Evolutionary conservation across 2,888 invertebrate genomes (phyloP).

Genomic region (Drosophila fungiperda): DNA sequence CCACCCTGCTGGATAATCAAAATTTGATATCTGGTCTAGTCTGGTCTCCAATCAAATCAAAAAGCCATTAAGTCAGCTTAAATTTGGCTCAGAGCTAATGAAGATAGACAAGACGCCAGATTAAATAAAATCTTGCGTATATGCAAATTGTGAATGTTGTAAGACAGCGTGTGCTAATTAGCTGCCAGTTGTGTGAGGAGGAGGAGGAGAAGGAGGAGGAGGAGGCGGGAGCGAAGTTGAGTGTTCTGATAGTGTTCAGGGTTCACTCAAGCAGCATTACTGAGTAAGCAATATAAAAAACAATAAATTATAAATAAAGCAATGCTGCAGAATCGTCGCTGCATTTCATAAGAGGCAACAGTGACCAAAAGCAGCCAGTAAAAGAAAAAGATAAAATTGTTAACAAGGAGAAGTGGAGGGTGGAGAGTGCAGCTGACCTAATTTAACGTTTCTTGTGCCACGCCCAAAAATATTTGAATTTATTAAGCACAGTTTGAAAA

Average conservation of each 20-base stretch:
- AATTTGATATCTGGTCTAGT: slow-evolving; percentile 25
- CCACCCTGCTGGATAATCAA: slow-evolving; percentile 19
- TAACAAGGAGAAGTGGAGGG: not conserved
- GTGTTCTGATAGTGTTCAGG: slow-evolving; percentile 10
- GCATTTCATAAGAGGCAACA: slow-evolving; percentile 28
- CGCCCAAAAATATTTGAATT: slow-evolving; percentile 42
- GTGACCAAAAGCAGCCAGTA: not conserved
- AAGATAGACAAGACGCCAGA: slow-evolving; percentile 5
- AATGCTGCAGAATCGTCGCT: slow-evolving; percentile 30
- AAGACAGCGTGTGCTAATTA: slow-evolving; percentile 57
- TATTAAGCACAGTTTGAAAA: slow-evolving; percentile 2
- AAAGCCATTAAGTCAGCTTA: slow-evolving; percentile 71
- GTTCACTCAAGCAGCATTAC: slow-evolving; percentile 44
- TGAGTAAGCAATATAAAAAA: slow-evolving; percentile 65
- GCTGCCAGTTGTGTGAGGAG: slow-evolving; percentile 15
- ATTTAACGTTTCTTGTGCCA: slow-evolving; percentile 24
- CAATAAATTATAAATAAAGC: slow-evolving; percentile 59
- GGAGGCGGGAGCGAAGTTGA: slow-evolving; percentile 1
- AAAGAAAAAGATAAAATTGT: slow-evolving; percentile 13
- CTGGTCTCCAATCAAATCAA: slow-evolving; percentile 81
- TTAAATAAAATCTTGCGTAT: slow-evolving; percentile 28
- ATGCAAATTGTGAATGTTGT: slow-evolving; percentile 44
- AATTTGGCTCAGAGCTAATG: slow-evolving; percentile 3
- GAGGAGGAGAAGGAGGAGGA: not conserved
- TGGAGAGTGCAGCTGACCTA: slow-evolving; percentile 41